Evolutionary conservation across 2,797 vertebrate genomes (phyloP), one percentile per base, ranked within the genome.

Genomic region (Alexandromys oeconomus): DNA sequence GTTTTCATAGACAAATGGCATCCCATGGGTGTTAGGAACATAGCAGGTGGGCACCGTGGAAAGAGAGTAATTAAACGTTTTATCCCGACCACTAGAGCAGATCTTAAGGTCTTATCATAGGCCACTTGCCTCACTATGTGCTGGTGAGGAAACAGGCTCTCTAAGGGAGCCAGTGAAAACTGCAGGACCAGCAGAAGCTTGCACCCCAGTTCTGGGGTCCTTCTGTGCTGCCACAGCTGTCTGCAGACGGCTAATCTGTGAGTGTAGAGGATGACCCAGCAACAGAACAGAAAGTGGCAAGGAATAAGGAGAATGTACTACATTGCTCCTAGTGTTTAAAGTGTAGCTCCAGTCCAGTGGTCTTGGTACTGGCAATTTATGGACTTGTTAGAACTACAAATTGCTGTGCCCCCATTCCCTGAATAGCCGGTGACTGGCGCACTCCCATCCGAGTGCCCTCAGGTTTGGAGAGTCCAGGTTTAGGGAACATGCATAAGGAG

Each of bases 1-100:
- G 59, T 65, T 11, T 63, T 82, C 43, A 67, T n/a, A 73, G 65
- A 59, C 67, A 74, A 48, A 43, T 5, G 37, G 46, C 48, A 61
- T 34, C 51, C 25, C 10, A 0, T 27, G 37, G 59, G 54, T 77
- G 14, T n/a, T 46, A 46, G 29, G 25, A 57, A 67, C 2, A 0
- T 5, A 10, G 61, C 37, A 19, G 10, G 6, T 31, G 12, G 29
- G 34, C 27, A 43, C 4, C 5, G 0, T 77, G 29, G 63, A 77
- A 6, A 1, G 5, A 46, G 15, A 85, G 69, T 12, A 5, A 61
- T 76, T 80, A 34, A 34, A 67, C 25, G 29, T 89, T 65, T 51
- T 37, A 25, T 76, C 90, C 59, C 37, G 43, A 40, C 43, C 9
- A 0, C 8, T 25, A 15, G 14, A 69, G 23, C 23, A 37, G 23